phyloP scores from a whole-genome alignment of 2,888 invertebrate genomes.

The Willowsia nigromaculata region DNA sequence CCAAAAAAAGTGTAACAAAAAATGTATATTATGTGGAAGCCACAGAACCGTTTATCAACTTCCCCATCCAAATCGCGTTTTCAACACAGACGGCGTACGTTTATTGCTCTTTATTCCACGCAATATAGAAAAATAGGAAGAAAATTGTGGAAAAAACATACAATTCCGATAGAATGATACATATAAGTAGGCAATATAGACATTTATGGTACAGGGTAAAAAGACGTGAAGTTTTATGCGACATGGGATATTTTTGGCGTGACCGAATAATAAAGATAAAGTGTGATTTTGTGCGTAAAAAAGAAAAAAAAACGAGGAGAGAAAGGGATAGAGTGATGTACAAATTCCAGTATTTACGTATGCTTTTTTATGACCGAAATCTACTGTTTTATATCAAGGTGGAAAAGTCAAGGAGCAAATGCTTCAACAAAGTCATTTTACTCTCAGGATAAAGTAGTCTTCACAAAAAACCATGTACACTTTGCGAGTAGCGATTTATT shows the following conservation, averaged over 20 bases:
- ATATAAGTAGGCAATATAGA: neutral
- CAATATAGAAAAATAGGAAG: neutral
- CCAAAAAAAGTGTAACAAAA: neutral
- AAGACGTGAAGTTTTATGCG: neutral
- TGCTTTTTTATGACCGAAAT: neutral
- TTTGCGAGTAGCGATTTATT: too few relatives aligned
- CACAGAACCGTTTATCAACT: constrained; percentile 22
- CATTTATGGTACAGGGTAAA: neutral
- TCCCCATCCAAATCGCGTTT: constrained; percentile 21
- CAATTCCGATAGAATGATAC: neutral
- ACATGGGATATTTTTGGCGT: neutral
- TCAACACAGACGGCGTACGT: neutral
- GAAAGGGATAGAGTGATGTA: neutral
- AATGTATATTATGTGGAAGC: neutral
- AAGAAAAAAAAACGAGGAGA: neutral
- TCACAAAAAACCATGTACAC: too few relatives aligned
- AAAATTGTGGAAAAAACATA: neutral
- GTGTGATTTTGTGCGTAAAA: neutral
- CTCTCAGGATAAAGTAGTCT: too few relatives aligned
- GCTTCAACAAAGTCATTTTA: too few relatives aligned
- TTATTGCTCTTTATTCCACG: constrained; percentile 5
- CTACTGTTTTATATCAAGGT: neutral
- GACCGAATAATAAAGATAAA: constrained; percentile 23
- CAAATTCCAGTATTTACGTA: neutral
- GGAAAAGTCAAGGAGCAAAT: neutral